Conservation (phyloP, 2,888 invertebrate genomes). For the Synanthedon myopaeformis region DNA sequence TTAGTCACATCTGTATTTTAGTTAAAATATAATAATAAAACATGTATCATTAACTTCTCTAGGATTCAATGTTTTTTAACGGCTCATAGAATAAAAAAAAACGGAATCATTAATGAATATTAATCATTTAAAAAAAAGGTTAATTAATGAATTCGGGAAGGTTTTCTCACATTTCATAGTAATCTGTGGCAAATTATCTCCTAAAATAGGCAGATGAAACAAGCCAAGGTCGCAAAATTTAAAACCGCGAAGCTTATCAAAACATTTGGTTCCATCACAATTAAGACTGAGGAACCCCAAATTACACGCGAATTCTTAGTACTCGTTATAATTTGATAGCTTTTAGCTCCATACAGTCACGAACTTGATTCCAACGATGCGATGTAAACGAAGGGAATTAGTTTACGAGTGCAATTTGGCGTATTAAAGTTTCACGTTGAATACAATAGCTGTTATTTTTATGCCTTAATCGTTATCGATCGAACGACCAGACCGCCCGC, state of each 20-base stretch:
- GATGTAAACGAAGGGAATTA: constrained; percentile 1
- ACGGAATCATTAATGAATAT: too few relatives aligned
- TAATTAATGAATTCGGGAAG: not conserved
- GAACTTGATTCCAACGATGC: constrained; percentile 13
- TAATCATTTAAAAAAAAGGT: too few relatives aligned
- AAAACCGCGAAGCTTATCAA: too few relatives aligned
- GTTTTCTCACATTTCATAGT: not conserved
- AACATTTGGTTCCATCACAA: too few relatives aligned
- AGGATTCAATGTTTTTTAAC: too few relatives aligned
- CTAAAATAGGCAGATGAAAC: too few relatives aligned
- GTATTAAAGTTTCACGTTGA: not conserved
- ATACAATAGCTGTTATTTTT: constrained; percentile 9
- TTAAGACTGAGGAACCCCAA: constrained; percentile 4
- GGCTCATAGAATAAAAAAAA: too few relatives aligned
- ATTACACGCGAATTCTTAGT: constrained; percentile 16
- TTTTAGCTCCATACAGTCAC: constrained; percentile 24
- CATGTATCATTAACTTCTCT: too few relatives aligned
- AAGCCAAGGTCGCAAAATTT: too few relatives aligned
- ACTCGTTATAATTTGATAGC: constrained; percentile 25
- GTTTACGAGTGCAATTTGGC: not conserved
- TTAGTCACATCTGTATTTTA: too few relatives aligned
- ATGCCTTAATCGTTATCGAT: constrained; percentile 19
- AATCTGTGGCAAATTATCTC: too few relatives aligned
- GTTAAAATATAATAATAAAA: too few relatives aligned
- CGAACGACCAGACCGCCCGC: constrained; percentile 15